Conservation (phyloP, 1,140 invertebrate species). For the Drosophila sp. region DNA sequence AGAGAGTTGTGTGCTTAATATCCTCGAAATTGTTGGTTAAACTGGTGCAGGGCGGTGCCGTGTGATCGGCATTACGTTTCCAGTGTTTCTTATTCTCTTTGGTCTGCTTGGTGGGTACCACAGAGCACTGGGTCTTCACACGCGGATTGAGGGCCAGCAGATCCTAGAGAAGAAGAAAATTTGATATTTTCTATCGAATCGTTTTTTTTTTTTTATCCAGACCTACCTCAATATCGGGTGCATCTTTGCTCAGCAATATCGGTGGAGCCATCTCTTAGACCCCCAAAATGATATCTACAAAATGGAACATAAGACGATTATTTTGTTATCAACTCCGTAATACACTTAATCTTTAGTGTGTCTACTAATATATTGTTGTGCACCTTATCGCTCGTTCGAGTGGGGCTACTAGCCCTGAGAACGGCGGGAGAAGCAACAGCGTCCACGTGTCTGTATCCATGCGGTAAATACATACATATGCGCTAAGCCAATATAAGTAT, state of each 20-base stretch:
- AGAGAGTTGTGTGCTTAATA: slow-evolving; percentile 98
- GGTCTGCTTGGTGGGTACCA: slow-evolving; percentile 92
- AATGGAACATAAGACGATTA: no score
- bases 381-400: neutral
- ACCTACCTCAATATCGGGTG: slow-evolving; percentile 89
- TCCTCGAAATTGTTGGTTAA: slow-evolving; percentile 97
- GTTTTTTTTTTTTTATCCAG: neutral
- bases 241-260: slow-evolving; percentile 85
- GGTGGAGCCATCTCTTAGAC: slow-evolving; percentile 78
- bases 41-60: slow-evolving; percentile 87
- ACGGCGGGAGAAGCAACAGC: no score
- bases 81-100: slow-evolving; percentile 96
- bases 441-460: neutral
- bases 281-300: no score
- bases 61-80: slow-evolving; percentile 95
- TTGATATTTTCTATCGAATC: neutral
- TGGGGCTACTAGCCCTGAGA: neutral
- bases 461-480: neutral
- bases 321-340: no score
- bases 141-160: slow-evolving; percentile 93
- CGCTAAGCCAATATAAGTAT: neutral
- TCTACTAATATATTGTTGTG: neutral
- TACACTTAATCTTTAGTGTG: neutral
- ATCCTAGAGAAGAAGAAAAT: slow-evolving; percentile 86
- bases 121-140: slow-evolving; percentile 88